Base-by-base conservation (phyloP, 2,888 invertebrate genomes). In the Drepanosiphum platanoidis region DNA sequence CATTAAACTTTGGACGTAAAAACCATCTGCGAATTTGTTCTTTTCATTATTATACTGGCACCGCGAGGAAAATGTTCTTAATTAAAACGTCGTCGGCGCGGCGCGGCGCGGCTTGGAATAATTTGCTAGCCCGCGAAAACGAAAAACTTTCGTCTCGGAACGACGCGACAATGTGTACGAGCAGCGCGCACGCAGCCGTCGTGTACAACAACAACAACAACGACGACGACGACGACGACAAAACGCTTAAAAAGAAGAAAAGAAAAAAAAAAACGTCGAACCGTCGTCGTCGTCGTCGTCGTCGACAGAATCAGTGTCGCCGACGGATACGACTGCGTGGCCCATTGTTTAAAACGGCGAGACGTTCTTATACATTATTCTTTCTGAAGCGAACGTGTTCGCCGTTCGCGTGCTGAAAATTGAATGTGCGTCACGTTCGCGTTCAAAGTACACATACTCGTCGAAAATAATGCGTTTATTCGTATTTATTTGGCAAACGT, bases 31-130 rank as follows among this genome's bases (percentile, higher is more conserved):
- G 75, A 66, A 46, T 75, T 84, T n/a, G 46, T 58, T 42, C 32
- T 79, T 27, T 82, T 74, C 74, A 27, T 66, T 79, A 34, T 7
- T 39, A 22, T 13, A 22, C 32, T n/a, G n/a, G n/a, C n/a, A n/a
- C n/a, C n/a, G 0, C 7, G 15, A 32, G 0, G 34, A 83, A 71
- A 74, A 39, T 30, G 58, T 81, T 81, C 71, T 71, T 81, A 81
- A 81, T 81, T 71, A 81, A 81, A 71, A 61, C 30, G 81, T 81
- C 71, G n/a, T n/a, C n/a, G n/a, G n/a, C n/a, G n/a, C n/a, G n/a
- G n/a, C n/a, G n/a, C n/a, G n/a, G n/a, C n/a, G 8, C 30, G 58
- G 39, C 36, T 39, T 7, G 15, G 30, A 81, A 30, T 30, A n/a
- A 39, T 58, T 71, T 61, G 71, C 58, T 30, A 68, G 42, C 42